phyloP scores from a whole-genome alignment of 2,113 vertebrate species.

The Ibidorhyncha struthersii region DNA sequence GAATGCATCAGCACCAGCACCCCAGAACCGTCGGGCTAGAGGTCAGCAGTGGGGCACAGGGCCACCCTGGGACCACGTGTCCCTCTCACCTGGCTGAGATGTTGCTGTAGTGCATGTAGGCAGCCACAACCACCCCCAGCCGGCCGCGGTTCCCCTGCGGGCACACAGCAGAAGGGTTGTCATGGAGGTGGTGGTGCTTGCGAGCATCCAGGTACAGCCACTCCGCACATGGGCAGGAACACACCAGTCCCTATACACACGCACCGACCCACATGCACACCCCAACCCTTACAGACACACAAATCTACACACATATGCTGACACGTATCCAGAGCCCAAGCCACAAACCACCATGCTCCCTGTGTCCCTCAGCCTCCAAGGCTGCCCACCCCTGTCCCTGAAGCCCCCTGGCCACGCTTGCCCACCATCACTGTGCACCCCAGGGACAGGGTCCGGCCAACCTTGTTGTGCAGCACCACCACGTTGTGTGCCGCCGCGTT shows the following conservation, averaged over 20 bases:
- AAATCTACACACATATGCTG: background rate
- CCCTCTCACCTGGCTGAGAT: constrained; percentile 93
- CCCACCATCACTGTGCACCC: fast-evolving
- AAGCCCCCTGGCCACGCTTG: background rate
- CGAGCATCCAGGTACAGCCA: fast-evolving
- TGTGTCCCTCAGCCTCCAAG: background rate
- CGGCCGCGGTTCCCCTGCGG: constrained; percentile 92
- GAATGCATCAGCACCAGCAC: background rate
- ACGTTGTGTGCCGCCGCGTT: constrained; percentile 88
- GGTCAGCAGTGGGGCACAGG: background rate
- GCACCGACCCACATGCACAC: fast-evolving
- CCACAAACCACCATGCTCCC: background rate
- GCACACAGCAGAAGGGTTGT: constrained; percentile 5
- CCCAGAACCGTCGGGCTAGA: background rate
- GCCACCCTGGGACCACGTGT: fast-evolving
- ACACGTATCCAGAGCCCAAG: background rate
- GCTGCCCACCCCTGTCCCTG: background rate
- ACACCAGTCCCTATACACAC: fast-evolving
- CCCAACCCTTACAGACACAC: background rate
- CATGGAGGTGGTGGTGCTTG: fast-evolving
- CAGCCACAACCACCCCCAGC: constrained; percentile 94
- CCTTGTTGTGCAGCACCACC: constrained; percentile 97
- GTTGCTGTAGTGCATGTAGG: constrained; percentile 99
- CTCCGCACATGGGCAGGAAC: fast-evolving
- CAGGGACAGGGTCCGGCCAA: background rate